These are phyloP conservation scores for Eleutherodactylus coqui DNA, from an alignment of 2,797 vertebrate species.

Conservation along the genomic window DNA sequence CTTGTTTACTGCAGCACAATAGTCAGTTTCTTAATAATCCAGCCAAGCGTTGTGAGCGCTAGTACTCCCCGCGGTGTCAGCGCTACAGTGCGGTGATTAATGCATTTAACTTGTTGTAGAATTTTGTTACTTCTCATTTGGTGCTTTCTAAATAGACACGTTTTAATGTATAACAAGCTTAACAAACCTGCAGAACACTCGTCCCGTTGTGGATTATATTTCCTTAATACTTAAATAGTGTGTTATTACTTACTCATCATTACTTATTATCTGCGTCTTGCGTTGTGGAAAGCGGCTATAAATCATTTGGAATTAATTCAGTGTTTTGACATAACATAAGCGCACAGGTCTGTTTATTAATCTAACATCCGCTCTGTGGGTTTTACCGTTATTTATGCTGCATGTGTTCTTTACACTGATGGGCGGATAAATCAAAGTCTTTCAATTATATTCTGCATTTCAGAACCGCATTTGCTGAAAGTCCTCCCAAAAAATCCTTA, in stretches of 20 bases:
- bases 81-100: constrained; percentile 36
- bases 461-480: background rate
- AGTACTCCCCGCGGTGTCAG: constrained; percentile 29
- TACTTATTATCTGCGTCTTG: constrained; percentile 36
- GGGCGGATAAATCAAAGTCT: background rate
- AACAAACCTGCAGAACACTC: constrained; percentile 37
- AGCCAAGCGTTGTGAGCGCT: background rate
- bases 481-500: background rate
- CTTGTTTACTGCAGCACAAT: background rate
- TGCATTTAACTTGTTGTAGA: constrained; percentile 37
- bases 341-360: constrained; percentile 10
- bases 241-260: constrained; percentile 31
- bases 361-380: constrained; percentile 10
- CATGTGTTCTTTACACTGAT: background rate
- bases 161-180: constrained; percentile 51
- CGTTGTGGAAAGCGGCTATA: constrained; percentile 16
- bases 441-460: background rate
- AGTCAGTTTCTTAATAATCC: constrained; percentile 32
- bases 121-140: constrained; percentile 11
- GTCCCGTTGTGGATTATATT: constrained; percentile 36
- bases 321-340: constrained; percentile 47
- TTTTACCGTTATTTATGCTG: constrained; percentile 37
- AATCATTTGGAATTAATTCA: constrained; percentile 48
- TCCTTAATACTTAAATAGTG: background rate
- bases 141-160: constrained; percentile 40